Evolutionary conservation across 2,797 vertebrate genomes (phyloP).

Genomic region (Hephaestus fuliginosus): DNA sequence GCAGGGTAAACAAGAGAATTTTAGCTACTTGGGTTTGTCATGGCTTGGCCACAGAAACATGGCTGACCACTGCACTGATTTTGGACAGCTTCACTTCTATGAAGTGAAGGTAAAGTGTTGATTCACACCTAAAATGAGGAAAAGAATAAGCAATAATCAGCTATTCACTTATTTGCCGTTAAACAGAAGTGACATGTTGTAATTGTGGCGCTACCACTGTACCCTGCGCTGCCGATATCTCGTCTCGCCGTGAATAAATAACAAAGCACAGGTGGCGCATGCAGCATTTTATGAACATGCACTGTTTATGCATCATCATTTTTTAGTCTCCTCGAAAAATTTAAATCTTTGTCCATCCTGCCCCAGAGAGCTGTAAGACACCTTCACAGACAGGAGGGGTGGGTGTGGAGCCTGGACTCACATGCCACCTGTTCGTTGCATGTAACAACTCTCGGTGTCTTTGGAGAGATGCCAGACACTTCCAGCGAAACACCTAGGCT

Average conservation of each 20-base stretch:
- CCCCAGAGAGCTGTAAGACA: slow-evolving; percentile 57
- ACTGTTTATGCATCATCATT: slow-evolving; percentile 68
- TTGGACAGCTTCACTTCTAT: slow-evolving; percentile 25
- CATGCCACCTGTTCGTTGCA: slow-evolving; percentile 40
- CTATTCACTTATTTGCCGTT: slow-evolving; percentile 59
- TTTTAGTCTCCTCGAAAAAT: slow-evolving; percentile 53
- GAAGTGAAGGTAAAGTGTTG: slow-evolving; percentile 17
- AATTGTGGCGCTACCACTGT: slow-evolving; percentile 35
- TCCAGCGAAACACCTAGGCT: slow-evolving; percentile 38
- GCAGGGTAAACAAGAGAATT: too few species aligned
- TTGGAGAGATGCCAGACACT: slow-evolving; percentile 54
- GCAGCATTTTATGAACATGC: slow-evolving; percentile 46
- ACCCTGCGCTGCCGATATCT: slow-evolving; percentile 50
- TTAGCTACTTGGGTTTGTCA: too few species aligned
- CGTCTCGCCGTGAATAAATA: slow-evolving; percentile 49
- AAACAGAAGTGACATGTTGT: slow-evolving; percentile 53
- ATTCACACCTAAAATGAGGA: slow-evolving; percentile 10
- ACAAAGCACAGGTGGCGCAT: slow-evolving; percentile 48
- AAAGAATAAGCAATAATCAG: not conserved
- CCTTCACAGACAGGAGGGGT: slow-evolving; percentile 17
- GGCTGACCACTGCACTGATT: slow-evolving; percentile 21
- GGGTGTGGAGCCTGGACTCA: slow-evolving; percentile 17
- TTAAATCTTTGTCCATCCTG: slow-evolving; percentile 44
- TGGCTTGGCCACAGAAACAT: not conserved
- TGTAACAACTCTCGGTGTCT: slow-evolving; percentile 53